A percentile compares a stretch with the other conserved stretches of the same genome.
Conservation (phyloP, 2,888 invertebrate species). For the Dermolepida albohirtum region DNA sequence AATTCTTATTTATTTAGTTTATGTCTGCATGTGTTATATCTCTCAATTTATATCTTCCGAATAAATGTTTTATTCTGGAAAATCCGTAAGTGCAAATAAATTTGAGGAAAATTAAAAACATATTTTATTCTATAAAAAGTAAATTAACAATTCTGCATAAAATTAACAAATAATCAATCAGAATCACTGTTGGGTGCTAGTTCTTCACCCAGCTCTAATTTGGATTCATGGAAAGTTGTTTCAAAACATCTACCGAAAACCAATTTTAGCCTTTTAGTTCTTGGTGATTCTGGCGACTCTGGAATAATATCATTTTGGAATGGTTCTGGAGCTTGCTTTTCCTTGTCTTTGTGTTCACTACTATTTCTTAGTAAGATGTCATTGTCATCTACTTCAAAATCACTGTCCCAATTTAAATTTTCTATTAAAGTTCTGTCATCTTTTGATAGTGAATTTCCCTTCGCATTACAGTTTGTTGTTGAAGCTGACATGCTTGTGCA, state of each 20-base stretch:
- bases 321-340: not conserved
- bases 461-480: constrained; percentile 59
- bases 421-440: constrained; percentile 54
- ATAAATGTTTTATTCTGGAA: no score
- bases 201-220: constrained; percentile 69
- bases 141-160: no score
- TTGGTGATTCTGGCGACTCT: constrained; percentile 72
- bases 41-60: no score
- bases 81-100: no score
- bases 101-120: no score
- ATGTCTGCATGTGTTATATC: no score
- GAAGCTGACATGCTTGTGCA: constrained; percentile 52
- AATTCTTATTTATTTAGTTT: no score
- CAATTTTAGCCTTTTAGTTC: constrained; percentile 70
- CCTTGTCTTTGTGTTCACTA: constrained; percentile 32
- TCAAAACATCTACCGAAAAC: constrained; percentile 82
- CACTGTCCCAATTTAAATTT: constrained; percentile 56
- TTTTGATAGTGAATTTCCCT: constrained; percentile 46
- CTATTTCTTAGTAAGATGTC: constrained; percentile 41
- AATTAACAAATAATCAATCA: constrained; percentile 48
- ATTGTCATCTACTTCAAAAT: constrained; percentile 46
- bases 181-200: constrained; percentile 79
- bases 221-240: constrained; percentile 74
- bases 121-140: no score
- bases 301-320: constrained; percentile 67